Conservation (phyloP, 2,113 vertebrate genomes). For the Seriola quinqueradiata region DNA sequence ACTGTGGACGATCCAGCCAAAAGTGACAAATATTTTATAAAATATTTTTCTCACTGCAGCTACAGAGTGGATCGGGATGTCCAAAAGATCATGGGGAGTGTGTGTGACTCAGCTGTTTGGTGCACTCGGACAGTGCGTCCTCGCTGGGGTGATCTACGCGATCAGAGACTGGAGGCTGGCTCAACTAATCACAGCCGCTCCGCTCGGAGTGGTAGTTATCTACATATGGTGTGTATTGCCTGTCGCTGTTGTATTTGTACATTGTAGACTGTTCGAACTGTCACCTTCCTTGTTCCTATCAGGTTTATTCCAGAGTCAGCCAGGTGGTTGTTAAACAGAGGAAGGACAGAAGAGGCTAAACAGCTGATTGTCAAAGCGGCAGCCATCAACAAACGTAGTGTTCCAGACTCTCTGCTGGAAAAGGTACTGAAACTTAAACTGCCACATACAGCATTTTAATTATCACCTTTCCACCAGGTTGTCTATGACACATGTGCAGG, state of each 20-base stretch:
- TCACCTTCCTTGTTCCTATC: background rate
- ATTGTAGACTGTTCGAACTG: background rate
- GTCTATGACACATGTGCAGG: too few relatives aligned
- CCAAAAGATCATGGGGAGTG: conserved; percentile 62
- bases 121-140: conserved; percentile 28
- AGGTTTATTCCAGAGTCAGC: conserved; percentile 88
- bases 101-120: conserved; percentile 42
- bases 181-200: conserved; percentile 72
- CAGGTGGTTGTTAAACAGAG: conserved; percentile 84
- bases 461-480: too few relatives aligned
- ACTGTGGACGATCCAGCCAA: too few relatives aligned
- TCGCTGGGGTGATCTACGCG: conserved; percentile 80
- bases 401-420: conserved; percentile 76
- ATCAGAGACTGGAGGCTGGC: conserved; percentile 85
- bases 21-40: background rate
- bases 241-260: background rate
- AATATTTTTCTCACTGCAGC: conserved; percentile 33
- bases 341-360: conserved; percentile 82
- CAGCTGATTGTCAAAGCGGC: conserved; percentile 82
- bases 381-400: conserved; percentile 72
- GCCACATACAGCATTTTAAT: too few relatives aligned
- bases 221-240: conserved; percentile 76
- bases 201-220: conserved; percentile 64
- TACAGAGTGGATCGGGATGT: conserved; percentile 71
- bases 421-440: conserved; percentile 71